Percentiles rank a stretch among this genome's conserved stretches.
Evolutionary conservation across 2,113 vertebrate species (phyloP).

Genomic region (Poeciliopsis prolifica): DNA sequence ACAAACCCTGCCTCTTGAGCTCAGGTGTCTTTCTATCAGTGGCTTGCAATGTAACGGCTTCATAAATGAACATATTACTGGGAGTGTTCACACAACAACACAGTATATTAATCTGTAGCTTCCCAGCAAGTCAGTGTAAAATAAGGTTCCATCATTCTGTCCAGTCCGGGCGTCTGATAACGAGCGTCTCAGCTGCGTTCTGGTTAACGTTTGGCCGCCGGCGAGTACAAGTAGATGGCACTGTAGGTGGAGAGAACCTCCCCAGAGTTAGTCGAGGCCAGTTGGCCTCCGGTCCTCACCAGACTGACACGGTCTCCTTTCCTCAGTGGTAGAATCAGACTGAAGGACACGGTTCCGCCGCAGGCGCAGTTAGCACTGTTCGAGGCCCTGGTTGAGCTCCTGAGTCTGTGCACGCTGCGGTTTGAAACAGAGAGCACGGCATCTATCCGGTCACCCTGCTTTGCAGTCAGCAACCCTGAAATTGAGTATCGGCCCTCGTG

Average conservation of each 20-base stretch:
- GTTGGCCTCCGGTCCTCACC: slow-evolving; percentile 86
- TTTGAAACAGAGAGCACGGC: slow-evolving; percentile 91
- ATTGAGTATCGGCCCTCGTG: slow-evolving; percentile 90
- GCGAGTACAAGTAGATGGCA: slow-evolving; percentile 90
- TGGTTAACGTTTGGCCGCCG: slow-evolving; percentile 84
- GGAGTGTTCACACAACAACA: slow-evolving; percentile 33
- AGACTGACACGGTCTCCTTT: slow-evolving; percentile 88
- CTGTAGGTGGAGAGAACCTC: slow-evolving; percentile 95
- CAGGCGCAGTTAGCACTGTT: slow-evolving; percentile 74
- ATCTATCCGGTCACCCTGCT: slow-evolving; percentile 82
- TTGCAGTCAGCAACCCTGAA: slow-evolving; percentile 86
- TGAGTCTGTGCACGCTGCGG: slow-evolving; percentile 87
- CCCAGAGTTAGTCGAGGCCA: slow-evolving; percentile 86
- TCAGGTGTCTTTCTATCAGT: slow-evolving; percentile 24
- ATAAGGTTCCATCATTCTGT: slow-evolving; percentile 14
- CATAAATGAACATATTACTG: slow-evolving; percentile 40
- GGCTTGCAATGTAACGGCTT: slow-evolving; percentile 20
- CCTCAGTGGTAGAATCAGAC: slow-evolving; percentile 89
- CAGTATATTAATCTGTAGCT: slow-evolving; percentile 17
- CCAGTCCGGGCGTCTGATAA: slow-evolving; percentile 42
- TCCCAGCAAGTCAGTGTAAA: slow-evolving; percentile 39
- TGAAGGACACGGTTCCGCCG: slow-evolving; percentile 87
- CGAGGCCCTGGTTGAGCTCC: slow-evolving; percentile 73
- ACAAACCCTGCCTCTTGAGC: slow-evolving; percentile 52
- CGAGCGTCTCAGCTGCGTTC: slow-evolving; percentile 19